Percentiles rank a stretch among this genome's conserved stretches.
Conservation (phyloP, 2,113 vertebrate genomes). For the Camelus dromedarius region DNA sequence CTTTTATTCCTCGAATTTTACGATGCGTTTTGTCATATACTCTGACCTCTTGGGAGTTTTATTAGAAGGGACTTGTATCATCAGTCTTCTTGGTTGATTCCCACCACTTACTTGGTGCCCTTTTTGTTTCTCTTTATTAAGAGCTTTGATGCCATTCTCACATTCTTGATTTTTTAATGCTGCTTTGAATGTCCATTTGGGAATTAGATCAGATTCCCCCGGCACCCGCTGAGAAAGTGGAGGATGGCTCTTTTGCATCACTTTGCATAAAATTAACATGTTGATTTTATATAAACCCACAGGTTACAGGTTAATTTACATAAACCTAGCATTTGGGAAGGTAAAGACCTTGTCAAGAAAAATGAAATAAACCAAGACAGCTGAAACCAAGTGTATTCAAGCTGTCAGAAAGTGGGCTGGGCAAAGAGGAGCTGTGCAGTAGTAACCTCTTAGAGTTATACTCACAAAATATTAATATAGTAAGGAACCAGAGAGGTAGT, state of each 20-base stretch:
- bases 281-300: constrained; percentile 65
- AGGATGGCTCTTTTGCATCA: constrained; percentile 61
- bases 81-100: constrained; percentile 13
- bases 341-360: constrained; percentile 59
- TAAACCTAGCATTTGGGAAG: constrained; percentile 61
- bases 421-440: not conserved
- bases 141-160: constrained; percentile 44
- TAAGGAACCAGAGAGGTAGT: not conserved
- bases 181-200: constrained; percentile 50
- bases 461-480: not conserved
- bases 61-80: not conserved
- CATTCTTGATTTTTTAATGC: constrained; percentile 59
- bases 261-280: constrained; percentile 73
- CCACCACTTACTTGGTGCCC: not conserved
- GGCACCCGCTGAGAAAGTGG: not conserved
- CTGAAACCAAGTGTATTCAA: constrained; percentile 39
- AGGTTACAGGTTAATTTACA: constrained; percentile 75
- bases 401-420: not conserved
- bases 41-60: not conserved
- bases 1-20: not conserved
- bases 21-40: constrained; percentile 11
- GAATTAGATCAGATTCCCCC: not conserved
- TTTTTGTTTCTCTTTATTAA: constrained; percentile 26
- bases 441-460: constrained; percentile 17
- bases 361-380: constrained; percentile 69